Evolutionary conservation across 2,888 invertebrate species (phyloP), one percentile per base, ranked within the genome.

Genomic region (Formica aserva): DNA sequence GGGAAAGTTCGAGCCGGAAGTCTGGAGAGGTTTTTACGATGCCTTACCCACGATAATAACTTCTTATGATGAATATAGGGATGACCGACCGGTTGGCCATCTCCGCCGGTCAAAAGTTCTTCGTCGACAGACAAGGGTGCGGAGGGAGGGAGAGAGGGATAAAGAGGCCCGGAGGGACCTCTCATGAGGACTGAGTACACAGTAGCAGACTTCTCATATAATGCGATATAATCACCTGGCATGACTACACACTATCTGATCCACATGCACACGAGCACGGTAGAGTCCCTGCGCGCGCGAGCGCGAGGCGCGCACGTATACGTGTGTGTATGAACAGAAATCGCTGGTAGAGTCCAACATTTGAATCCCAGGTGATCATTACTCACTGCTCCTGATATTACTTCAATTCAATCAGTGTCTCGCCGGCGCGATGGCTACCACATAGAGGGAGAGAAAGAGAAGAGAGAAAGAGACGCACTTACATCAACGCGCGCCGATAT

Each of bases 401-500:
- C 94, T 94, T 94, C 94, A 93, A 94, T 94, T 94, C 94, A 94
- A 94, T 94, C 94, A 94, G 94, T 94, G 94, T 94, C 94, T 94
- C 92, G 93, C 93, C 92, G 93, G 91, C 90, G 91, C 91, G 92
- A 91, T 88, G 92, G 87, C 82, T 78, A 83, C 87, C 85, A 63
- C 71, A 22, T 52, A 52, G n/a, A 52, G 48, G n/a, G 48, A 45
- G 1, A 52, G 48, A 48, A 6, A 48, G 48, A 48, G 18, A n/a
- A n/a, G 8, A 48, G n/a, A 52, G 48, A 52, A 26, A 57, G 11
- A 72, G 78, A 72, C 62, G 75, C 82, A 72, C 85, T 85, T 83
- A 74, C 41, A 62, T 66, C 48, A 52, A 71, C 63, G 52, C 63
- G 35, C 71, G 77, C 80, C 86, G 85, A 85, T 83, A 85, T 86